A percentile compares a stretch with the other conserved stretches of the same genome.
These are phyloP conservation scores for Cynoglossus semilaevis DNA, from an alignment of 2,113 vertebrate species.

Conservation along the genomic window DNA sequence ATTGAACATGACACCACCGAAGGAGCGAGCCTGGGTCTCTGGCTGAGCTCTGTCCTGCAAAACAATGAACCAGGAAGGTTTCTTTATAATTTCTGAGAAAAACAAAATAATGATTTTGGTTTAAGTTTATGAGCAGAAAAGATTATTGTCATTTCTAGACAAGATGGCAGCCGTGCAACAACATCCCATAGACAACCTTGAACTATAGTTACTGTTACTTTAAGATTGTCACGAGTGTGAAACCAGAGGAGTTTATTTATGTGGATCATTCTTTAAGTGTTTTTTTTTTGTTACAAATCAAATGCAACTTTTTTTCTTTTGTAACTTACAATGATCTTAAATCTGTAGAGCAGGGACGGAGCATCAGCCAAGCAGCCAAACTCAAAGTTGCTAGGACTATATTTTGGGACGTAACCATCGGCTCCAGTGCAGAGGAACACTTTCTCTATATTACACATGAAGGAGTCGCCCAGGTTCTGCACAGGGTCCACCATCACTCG, in stretches of 20 bases:
- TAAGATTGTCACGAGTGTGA: no score
- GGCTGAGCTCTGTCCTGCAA: constrained; percentile 93
- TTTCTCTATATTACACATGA: constrained; percentile 93
- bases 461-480: constrained; percentile 92
- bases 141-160: no score
- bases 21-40: constrained; percentile 85
- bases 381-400: constrained; percentile 85
- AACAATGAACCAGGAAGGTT: not conserved
- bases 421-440: constrained; percentile 94
- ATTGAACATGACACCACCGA: constrained; percentile 85
- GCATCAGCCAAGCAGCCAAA: constrained; percentile 94
- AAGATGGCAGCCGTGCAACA: no score
- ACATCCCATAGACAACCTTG: no score
- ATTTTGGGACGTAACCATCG: constrained; percentile 96
- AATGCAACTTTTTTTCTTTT: fast-evolving
- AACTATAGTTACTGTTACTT: no score
- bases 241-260: no score
- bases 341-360: constrained; percentile 87
- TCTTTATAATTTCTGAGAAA: no score
- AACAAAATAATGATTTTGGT: no score
- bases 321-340: constrained; percentile 92
- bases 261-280: no score
- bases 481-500: constrained; percentile 97
- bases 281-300: not conserved
- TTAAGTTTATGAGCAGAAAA: no score